These are phyloP conservation scores for Ceratotherium simum DNA, from an alignment of 2,113 vertebrate species.

Conservation along the genomic window DNA sequence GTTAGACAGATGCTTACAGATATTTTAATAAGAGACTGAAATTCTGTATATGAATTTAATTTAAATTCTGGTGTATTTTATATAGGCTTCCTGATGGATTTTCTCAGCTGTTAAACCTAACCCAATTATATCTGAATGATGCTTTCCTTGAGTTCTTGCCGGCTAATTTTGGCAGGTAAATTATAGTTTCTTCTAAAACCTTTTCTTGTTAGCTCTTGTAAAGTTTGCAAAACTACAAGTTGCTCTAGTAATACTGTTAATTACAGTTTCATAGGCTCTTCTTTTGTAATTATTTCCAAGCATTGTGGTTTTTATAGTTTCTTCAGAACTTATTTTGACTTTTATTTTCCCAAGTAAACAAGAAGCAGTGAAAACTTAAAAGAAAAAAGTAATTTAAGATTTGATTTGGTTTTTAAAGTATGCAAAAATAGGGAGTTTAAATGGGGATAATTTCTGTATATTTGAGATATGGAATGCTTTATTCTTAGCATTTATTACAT, in stretches of 20 bases:
- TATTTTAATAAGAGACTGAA: slow-evolving; percentile 49
- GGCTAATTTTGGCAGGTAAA: slow-evolving; percentile 98
- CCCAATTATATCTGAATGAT: slow-evolving; percentile 98
- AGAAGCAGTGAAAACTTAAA: slow-evolving; percentile 22
- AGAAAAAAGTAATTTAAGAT: neutral
- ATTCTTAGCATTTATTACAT: neutral
- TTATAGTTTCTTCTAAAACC: slow-evolving; percentile 62
- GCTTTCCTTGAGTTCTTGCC: slow-evolving; percentile 99
- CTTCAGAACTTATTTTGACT: slow-evolving; percentile 41
- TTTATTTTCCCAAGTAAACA: slow-evolving; percentile 43
- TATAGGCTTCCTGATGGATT: slow-evolving; percentile 97
- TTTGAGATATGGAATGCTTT: slow-evolving; percentile 8
- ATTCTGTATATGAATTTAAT: slow-evolving; percentile 56
- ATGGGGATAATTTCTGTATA: neutral
- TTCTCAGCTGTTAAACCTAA: slow-evolving; percentile 97
- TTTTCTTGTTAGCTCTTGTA: slow-evolving; percentile 63
- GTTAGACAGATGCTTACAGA: slow-evolving; percentile 25
- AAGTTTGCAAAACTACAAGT: neutral
- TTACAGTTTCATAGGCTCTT: slow-evolving; percentile 41
- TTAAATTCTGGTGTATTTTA: slow-evolving; percentile 73
- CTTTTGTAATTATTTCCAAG: slow-evolving; percentile 58
- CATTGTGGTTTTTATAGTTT: slow-evolving; percentile 28
- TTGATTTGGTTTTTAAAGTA: neutral
- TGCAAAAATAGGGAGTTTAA: neutral
- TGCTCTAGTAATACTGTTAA: slow-evolving; percentile 50